Base-by-base conservation (phyloP, 2,113 vertebrate genomes). In the Paedocypris sp. region DNA sequence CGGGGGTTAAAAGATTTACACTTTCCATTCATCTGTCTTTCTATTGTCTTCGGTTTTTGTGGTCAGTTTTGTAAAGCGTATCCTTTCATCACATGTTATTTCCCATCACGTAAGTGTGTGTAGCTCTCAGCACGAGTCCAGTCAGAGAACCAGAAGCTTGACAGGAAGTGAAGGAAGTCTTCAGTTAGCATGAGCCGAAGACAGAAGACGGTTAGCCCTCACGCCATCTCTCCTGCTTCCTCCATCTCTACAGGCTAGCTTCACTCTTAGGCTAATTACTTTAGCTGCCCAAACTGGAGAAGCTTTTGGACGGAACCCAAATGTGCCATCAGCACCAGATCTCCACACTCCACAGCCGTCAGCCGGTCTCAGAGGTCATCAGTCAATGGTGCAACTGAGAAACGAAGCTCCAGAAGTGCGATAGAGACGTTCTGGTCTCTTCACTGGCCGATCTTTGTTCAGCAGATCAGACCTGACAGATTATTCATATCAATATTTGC, bases 301-400 rank as follows among this genome's bases (percentile, higher is more conserved):
- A 79, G 67, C 77, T 83, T 73, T 85, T 88, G 86, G 82, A 88
- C 78, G 42, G 67, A 70, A 57, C 76, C 80, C 84, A 87, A 81
- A 83, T 79, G 80, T 83, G 64, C 80, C 73, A 76, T 83, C 79
- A 78, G 70, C 76, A 72, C 75, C 75, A 61, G 48, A 72, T 35
- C 71, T 74, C 73, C 67, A 29, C 42, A 71, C 60, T 74, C 28
- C 19, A 50, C 42, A 49, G 22, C 41, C 16, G 46, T 45, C 43
- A 46, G 39, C 41, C 50, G 6, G 31, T 46, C 12, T 38, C 33
- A 35, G 58, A 57, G 72, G 65, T 71, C 50, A 59, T 43, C 60
- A 70, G 26, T 64, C 64, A 64, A 49, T 41, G 26, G 56, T 68
- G 56, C 68, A 68, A 66, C 32, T 16, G 46, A 15, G 29, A 63